These are phyloP conservation scores for Dinocampus coccinellae DNA, from an alignment of 2,888 invertebrate genomes.

Conservation along the genomic window DNA sequence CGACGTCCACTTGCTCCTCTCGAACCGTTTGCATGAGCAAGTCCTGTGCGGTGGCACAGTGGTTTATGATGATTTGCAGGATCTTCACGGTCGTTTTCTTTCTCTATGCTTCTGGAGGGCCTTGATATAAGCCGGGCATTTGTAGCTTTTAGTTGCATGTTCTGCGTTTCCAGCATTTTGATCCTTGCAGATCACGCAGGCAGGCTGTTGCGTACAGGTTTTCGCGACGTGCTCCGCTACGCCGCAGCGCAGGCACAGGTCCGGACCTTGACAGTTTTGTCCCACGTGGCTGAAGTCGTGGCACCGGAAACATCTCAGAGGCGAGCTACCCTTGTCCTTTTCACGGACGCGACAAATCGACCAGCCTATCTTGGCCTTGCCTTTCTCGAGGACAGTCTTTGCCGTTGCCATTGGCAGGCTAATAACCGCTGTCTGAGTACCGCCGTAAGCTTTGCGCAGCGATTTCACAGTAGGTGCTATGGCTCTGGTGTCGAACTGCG, in stretches of 20 bases:
- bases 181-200: constrained; percentile 32
- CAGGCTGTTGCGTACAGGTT: background rate
- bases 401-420: constrained; percentile 22
- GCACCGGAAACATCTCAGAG: constrained; percentile 35
- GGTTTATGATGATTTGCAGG: constrained; percentile 43
- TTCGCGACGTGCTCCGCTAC: constrained; percentile 30
- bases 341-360: constrained; percentile 26
- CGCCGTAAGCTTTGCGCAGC: constrained; percentile 28
- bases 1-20: constrained; percentile 38
- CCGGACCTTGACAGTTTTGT: constrained; percentile 10
- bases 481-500: background rate
- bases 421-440: constrained; percentile 27
- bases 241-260: constrained; percentile 32
- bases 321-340: background rate
- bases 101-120: constrained; percentile 25
- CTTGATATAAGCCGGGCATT: constrained; percentile 32
- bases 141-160: constrained; percentile 30
- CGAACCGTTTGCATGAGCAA: constrained; percentile 39
- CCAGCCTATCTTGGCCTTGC: constrained; percentile 26
- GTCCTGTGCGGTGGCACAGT: constrained; percentile 45
- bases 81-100: constrained; percentile 37
- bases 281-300: constrained; percentile 30
- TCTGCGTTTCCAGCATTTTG: background rate
- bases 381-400: constrained; percentile 10
- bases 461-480: constrained; percentile 9